These are phyloP conservation scores for Cassiopea andromeda DNA, from an alignment of 30 jellyfish, hydroid and myxozoan species.

Conservation along the genomic window DNA sequence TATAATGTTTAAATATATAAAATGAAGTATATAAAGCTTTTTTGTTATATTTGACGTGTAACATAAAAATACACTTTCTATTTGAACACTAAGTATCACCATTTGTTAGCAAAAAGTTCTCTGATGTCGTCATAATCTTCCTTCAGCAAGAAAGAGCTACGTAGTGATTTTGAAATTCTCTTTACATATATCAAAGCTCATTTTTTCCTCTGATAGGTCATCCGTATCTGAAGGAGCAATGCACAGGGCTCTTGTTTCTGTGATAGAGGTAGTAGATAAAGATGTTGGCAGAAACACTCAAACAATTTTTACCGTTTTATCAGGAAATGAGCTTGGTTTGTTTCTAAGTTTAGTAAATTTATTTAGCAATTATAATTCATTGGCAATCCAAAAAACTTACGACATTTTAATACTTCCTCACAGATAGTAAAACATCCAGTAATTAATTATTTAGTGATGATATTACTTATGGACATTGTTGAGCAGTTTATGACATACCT, in stretches of 20 bases:
- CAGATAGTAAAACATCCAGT: too few relatives aligned
- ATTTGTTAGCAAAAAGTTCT: too few relatives aligned
- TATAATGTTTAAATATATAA: too few relatives aligned
- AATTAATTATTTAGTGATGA: too few relatives aligned
- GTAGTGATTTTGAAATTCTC: not conserved
- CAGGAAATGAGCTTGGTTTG: slow-evolving; percentile 61
- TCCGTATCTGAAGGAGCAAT: slow-evolving; percentile 47
- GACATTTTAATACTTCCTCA: not conserved
- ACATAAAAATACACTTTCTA: too few relatives aligned
- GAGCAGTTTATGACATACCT: too few relatives aligned
- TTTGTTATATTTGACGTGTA: too few relatives aligned
- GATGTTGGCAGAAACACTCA: slow-evolving; percentile 73
- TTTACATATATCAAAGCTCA: not conserved
- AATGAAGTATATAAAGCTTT: too few relatives aligned
- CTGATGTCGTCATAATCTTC: too few relatives aligned
- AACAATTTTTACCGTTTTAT: slow-evolving; percentile 18
- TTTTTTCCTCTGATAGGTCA: not conserved
- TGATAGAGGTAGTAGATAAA: slow-evolving; percentile 54
- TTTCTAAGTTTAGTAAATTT: not conserved
- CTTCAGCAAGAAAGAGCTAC: not conserved
- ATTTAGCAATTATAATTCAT: not conserved
- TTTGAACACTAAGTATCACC: too few relatives aligned
- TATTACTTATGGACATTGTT: too few relatives aligned
- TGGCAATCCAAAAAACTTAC: too few relatives aligned
- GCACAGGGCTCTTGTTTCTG: slow-evolving; percentile 28